Evolutionary conservation across 2,113 vertebrate species (phyloP), one percentile per base, ranked within the genome.

Genomic region (Chauna torquata): DNA sequence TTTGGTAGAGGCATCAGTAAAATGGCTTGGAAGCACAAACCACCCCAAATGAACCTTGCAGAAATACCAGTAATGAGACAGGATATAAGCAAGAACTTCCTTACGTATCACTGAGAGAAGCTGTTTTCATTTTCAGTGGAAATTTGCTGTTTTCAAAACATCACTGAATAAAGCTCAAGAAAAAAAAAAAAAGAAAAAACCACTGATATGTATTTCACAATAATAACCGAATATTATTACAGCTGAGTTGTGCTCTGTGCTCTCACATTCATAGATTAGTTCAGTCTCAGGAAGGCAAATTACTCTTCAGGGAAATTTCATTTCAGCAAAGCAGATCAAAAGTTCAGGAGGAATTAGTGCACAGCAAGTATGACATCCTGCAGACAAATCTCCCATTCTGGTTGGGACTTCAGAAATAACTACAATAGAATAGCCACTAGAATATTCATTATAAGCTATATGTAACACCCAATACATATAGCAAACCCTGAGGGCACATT

Each of bases 121-220:
- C 49, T 25, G 49, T 36, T 77, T 76, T 94, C 25, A 20, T 74
- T 87, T 82, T 30, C 16, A 92, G 55, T 44, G n/a, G 54, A 90
- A 86, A 96, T 82, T 28, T 75, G n/a, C 34, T 83, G 57, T 44
- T 88, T 88, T 94, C 82, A 91, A 92, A 94, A 68, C 16, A 47
- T 52, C 49, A 64, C 30, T 77, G 82, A 85, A 85, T 74, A 61
- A 49, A 90, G 54, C 79, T 92, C 36, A 47, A 77, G 84, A 13
- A 19, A 25, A 34, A 78, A 44, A 55, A 54, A 91, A 77, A 69
- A 78, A 76, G 8, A 64, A 64, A 42, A 42, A 30, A 18, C 17
- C 62, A 42, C 8, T 45, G 59, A 52, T 3, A 45, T 14, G 7
- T 47, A 86, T 76, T 68, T 88, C 9, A 10, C 19, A 77, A 27